Evolutionary conservation across 1,140 invertebrate genomes (phyloP), one percentile per base, ranked within the genome.

Genomic region (Sinella curviseta): DNA sequence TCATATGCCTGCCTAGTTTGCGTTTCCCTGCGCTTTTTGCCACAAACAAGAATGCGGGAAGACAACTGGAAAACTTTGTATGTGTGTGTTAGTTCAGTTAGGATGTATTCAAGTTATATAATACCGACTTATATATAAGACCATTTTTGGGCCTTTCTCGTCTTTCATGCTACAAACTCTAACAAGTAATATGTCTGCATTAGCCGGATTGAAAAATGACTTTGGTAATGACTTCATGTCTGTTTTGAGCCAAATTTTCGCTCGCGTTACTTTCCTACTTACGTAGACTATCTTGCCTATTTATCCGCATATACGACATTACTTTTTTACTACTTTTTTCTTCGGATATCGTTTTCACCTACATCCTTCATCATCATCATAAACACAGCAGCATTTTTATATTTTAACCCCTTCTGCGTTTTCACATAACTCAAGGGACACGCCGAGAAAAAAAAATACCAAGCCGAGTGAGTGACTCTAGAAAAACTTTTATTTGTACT

Each of bases 221-320:
- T 77, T 73, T 76, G 24, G 80, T 81, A 81, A 81, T 81, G 80
- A 81, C 77, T 81, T 78, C 31, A 74, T 67, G 80, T 81, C 80
- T 81, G 65, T 77, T 77, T 48, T 34, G 70, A 33, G 65, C 65
- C 65, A 70, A 70, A 8, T 70, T 70, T 70, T 24, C 12, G n/a
- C 65, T 33, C n/a, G 26, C 31, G 30, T 14, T 70, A 31, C 65
- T 12, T 70, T 65, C 8, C 57, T 65, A 65, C 24, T 65, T 48
- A 20, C 39, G 39, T 48, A 48, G 8, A 48, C 8, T 48, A 48
- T 20, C 20, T 48, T 20, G 20, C 39, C 8, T 12, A 20, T 48
- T 48, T 48, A 48, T 48, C 8, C 39, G 20, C 39, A 8, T 20
- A 8, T 65, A 65, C 26, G 24, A 65, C 8, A 48, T 65, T 65